Evolutionary conservation across 2,888 invertebrate genomes (phyloP).

Genomic region (Polyommatus iphigenia): DNA sequence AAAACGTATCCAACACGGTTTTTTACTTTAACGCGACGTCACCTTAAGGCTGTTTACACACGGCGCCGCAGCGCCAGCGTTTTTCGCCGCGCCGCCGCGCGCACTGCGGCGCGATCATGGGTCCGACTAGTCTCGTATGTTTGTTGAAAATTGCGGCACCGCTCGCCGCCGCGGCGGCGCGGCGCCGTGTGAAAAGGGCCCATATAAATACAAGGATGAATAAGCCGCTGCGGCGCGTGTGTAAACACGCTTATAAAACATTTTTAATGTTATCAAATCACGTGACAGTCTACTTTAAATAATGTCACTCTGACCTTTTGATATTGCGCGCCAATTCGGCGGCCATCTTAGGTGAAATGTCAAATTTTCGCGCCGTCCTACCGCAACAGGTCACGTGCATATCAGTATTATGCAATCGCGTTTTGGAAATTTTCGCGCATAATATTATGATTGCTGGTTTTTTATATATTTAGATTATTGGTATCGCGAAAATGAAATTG

Average conservation of each 20-base stretch:
- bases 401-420: constrained; percentile 21
- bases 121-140: too few relatives aligned
- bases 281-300: neutral
- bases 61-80: too few relatives aligned
- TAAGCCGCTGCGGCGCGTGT: too few relatives aligned
- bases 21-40: too few relatives aligned
- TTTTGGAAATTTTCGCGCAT: constrained; percentile 1
- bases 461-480: neutral
- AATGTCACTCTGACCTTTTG: neutral
- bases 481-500: neutral
- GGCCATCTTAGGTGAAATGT: constrained; percentile 11
- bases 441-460: neutral
- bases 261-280: neutral
- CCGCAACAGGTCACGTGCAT: constrained; percentile 52
- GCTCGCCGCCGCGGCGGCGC: too few relatives aligned
- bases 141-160: too few relatives aligned
- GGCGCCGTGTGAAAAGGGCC: too few relatives aligned
- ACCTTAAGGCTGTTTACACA: too few relatives aligned
- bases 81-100: too few relatives aligned
- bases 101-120: too few relatives aligned
- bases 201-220: too few relatives aligned
- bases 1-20: too few relatives aligned
- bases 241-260: neutral
- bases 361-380: constrained; percentile 47
- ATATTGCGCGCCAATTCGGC: constrained; percentile 4